Percentiles rank a stretch among this genome's conserved stretches.
Conservation (phyloP, 2,888 invertebrate genomes). For the Oscheius sp. region DNA sequence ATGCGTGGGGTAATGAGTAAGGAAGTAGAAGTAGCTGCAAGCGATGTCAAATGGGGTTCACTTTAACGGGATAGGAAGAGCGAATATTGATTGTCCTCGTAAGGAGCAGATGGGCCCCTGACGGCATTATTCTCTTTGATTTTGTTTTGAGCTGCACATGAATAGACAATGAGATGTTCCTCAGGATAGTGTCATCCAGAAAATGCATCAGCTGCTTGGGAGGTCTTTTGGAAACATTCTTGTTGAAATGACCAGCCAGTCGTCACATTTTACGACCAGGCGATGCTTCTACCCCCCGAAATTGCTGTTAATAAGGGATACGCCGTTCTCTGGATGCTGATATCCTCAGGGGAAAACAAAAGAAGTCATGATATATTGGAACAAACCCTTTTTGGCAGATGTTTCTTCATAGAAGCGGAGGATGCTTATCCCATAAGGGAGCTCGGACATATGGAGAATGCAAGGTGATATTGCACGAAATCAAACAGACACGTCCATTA, state of each 20-base stretch:
- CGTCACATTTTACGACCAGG: constrained; percentile 26
- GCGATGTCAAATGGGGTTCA: constrained; percentile 11
- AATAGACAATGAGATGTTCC: constrained; percentile 19
- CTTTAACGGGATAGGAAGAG: constrained; percentile 30
- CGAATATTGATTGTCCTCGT: constrained; percentile 35
- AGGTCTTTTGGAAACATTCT: not conserved
- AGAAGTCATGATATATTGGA: constrained; percentile 7
- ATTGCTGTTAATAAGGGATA: constrained; percentile 29
- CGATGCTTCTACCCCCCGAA: constrained; percentile 13
- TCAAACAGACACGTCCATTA: constrained; percentile 33
- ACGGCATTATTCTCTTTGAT: constrained; percentile 24
- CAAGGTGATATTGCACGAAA: constrained; percentile 25
- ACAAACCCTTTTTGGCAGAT: constrained; percentile 14
- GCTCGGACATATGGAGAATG: constrained; percentile 22
- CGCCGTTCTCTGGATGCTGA: not conserved
- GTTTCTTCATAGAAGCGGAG: constrained; percentile 22
- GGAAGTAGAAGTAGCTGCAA: not conserved
- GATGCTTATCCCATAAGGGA: constrained; percentile 21
- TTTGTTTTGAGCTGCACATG: constrained; percentile 35
- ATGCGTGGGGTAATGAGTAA: not conserved
- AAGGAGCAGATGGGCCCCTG: constrained; percentile 23
- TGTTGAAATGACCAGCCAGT: not conserved
- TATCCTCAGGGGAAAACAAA: constrained; percentile 16
- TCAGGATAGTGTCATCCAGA: not conserved
- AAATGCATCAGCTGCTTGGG: constrained; percentile 5